Percentiles rank a stretch among this genome's conserved stretches.
Conservation (phyloP, 2,797 vertebrate species). For the Holocentrus rufus region DNA sequence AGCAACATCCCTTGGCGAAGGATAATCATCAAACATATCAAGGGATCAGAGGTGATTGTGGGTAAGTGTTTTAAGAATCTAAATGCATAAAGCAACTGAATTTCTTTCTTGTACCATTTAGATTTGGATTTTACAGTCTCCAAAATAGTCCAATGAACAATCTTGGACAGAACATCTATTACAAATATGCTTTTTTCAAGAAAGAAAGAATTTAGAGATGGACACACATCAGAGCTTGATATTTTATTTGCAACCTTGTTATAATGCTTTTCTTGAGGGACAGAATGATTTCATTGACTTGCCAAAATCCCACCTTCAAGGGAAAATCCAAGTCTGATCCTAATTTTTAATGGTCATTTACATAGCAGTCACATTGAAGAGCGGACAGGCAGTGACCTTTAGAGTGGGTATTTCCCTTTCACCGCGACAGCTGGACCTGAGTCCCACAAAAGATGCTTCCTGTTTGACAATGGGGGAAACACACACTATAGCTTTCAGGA, state of each 20-base stretch:
- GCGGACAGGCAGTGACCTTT: constrained; percentile 54
- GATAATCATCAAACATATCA: constrained; percentile 28
- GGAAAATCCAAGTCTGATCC: constrained; percentile 1
- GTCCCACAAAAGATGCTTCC: constrained; percentile 73
- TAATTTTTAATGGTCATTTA: constrained; percentile 21
- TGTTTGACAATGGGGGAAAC: constrained; percentile 72
- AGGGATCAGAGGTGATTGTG: constrained; percentile 57
- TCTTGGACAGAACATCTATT: neutral
- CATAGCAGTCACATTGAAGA: constrained; percentile 28
- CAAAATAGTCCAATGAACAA: neutral
- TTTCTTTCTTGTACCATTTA: neutral
- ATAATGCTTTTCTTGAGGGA: constrained; percentile 18
- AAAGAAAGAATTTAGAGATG: constrained; percentile 7
- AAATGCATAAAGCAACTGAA: neutral
- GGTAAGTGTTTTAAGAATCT: constrained; percentile 68
- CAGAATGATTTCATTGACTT: constrained; percentile 18
- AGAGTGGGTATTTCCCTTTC: constrained; percentile 70
- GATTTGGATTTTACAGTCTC: constrained; percentile 2
- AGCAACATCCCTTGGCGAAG: constrained; percentile 5
- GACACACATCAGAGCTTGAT: neutral
- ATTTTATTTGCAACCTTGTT: constrained; percentile 13
- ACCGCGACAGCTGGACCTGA: constrained; percentile 70
- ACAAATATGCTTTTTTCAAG: neutral
- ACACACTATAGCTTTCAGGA: constrained; percentile 42
- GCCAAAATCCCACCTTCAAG: constrained; percentile 8